A percentile compares a stretch with the other conserved stretches of the same genome.
Evolutionary conservation across 2,113 vertebrate species (phyloP).

Genomic region (Pampusana beccarii): DNA sequence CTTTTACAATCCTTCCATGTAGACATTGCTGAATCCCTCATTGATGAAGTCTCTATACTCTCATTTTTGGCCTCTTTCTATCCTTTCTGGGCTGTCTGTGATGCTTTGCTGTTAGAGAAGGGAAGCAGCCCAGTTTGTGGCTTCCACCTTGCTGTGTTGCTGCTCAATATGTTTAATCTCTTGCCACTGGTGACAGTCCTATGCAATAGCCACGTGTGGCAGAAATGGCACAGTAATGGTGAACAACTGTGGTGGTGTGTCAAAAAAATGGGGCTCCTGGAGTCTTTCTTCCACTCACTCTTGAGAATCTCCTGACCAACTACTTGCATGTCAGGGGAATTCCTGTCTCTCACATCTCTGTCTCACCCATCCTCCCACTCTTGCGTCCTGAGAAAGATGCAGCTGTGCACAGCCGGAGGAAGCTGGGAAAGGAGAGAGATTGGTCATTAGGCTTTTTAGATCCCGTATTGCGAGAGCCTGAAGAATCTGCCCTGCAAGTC

Average conservation of each 20-base stretch:
- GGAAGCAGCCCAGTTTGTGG: neutral
- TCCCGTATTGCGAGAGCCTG: neutral
- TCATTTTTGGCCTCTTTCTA: neutral
- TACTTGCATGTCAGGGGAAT: neutral
- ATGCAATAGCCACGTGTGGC: neutral
- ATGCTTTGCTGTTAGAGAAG: neutral
- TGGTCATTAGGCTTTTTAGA: neutral
- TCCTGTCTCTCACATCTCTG: neutral
- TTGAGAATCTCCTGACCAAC: neutral
- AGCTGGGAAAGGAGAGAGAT: neutral
- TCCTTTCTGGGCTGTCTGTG: neutral
- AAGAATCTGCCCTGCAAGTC: neutral
- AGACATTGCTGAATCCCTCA: neutral
- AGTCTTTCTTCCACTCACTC: neutral
- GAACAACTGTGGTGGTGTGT: neutral
- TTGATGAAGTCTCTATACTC: neutral
- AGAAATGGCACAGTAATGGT: neutral
- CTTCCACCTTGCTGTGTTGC: neutral
- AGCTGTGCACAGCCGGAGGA: neutral
- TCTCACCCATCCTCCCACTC: constrained; percentile 10
- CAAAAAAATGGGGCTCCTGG: neutral
- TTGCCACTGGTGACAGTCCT: neutral
- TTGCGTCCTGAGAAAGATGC: neutral
- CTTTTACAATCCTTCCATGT: neutral
- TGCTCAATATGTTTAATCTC: neutral